phyloP scores from a whole-genome alignment of 1,140 invertebrate species.

The Chionoecetes opilio region DNA sequence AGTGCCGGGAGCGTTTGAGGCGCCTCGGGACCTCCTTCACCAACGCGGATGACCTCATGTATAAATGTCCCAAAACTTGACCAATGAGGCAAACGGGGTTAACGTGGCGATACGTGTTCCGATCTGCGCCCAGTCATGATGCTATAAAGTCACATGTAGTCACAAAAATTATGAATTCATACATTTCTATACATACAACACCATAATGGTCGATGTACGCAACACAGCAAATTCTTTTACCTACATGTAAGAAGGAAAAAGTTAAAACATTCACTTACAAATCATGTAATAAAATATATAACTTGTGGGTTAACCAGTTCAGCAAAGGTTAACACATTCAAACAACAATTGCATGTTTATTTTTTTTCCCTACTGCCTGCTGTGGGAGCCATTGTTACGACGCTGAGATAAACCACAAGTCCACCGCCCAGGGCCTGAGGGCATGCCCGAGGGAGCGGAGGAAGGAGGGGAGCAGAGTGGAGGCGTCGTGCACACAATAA shows the following conservation, averaged over 20 bases:
- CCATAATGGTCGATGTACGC: too few species aligned
- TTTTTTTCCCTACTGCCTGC: not conserved
- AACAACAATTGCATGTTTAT: not conserved
- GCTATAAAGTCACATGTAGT: too few species aligned
- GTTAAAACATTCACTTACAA: too few species aligned
- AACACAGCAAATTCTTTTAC: too few species aligned
- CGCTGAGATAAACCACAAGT: not conserved
- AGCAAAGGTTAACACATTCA: not conserved
- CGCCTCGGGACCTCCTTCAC: not conserved
- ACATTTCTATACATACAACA: too few species aligned
- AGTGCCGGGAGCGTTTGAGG: not conserved
- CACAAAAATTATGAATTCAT: too few species aligned
- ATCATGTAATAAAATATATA: not conserved
- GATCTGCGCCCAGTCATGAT: too few species aligned
- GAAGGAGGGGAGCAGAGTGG: not conserved
- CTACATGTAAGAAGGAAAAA: too few species aligned
- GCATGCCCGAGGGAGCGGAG: not conserved
- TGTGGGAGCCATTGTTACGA: constrained; percentile 27
- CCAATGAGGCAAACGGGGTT: not conserved
- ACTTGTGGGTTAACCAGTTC: not conserved
- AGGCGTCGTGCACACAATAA: constrained; percentile 27
- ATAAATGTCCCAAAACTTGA: not conserved
- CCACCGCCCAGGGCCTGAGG: not conserved
- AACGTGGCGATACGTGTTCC: too few species aligned
- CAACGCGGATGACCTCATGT: not conserved